Base-by-base conservation (phyloP, 1,140 invertebrate genomes). In the Leptinotarsa undecemlineata region DNA sequence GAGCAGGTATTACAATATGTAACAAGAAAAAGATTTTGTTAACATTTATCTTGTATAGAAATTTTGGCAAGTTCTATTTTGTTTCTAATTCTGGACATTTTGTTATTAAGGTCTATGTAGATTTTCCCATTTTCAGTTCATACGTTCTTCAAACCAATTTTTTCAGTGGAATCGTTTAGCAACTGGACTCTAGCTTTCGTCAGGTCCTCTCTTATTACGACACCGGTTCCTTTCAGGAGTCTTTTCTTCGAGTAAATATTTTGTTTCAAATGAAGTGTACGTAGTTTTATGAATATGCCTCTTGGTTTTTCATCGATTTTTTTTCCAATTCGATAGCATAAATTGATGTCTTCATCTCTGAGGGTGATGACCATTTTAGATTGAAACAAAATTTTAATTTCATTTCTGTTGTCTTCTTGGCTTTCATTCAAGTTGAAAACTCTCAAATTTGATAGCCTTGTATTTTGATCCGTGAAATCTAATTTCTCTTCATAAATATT, bases 241-340 rank as follows among this genome's bases (percentile, higher is more conserved):
- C 19, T 63, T 23, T 63, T 63, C 48, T 51, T 63, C 48, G 13
- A 51, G 48, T 51, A 51, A 51, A 51, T n/a, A 51, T 13, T 51
- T 63, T 63, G 19, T 63, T 63, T 63, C 23, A 23, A 19, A 23
- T 63, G 19, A 19, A 63, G 62, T 8, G n/a, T 63, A 20, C 23
- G n/a, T 23, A 63, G 62, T 63, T 63, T 63, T 19, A 63, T 19
- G 48, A 51, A 51, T 13, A 51, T 51, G n/a, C 62, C 15, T 63
- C 62, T 63, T 20, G n/a, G n/a, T 63, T 63, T 63, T 63, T 19
- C 23, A 63, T 63, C 62, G 23, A 13, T 63, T 63, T 23, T 19
- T 63, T 63, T 63, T 20, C 62, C 62, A 63, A 63, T 23, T 23
- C 62, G 62, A 23, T 63, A 63, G 11, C 62, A 63, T 23, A 63